Conservation (phyloP, 2,888 invertebrate species). For the Conchocele bisecta region DNA sequence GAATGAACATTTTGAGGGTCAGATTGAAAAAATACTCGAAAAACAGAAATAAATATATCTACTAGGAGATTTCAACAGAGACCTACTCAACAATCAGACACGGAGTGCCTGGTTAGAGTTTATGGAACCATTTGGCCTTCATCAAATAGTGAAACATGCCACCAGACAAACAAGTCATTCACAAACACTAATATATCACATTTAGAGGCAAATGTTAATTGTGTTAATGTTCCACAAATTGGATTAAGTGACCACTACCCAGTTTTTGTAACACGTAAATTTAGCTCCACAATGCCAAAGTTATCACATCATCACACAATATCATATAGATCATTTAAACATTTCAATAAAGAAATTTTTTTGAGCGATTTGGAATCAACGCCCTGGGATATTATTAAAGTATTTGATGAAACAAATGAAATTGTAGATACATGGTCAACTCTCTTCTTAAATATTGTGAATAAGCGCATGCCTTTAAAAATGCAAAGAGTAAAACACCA, state of each 20-base stretch:
- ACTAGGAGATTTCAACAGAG: not conserved
- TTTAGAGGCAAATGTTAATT: not conserved
- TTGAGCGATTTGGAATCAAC: not conserved
- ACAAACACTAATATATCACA: not conserved
- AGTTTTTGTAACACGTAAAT: not conserved
- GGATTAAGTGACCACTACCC: not conserved
- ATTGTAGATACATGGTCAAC: not conserved
- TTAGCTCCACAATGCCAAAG: not conserved
- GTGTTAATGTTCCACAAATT: not conserved
- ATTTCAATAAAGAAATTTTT: not conserved
- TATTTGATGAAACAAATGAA: not conserved
- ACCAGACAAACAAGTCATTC: not conserved
- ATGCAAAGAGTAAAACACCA: not conserved
- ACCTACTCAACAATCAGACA: not conserved
- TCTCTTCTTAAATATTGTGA: not conserved
- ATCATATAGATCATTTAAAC: not conserved
- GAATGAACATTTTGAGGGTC: not conserved
- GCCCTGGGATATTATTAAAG: not conserved
- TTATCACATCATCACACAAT: not conserved
- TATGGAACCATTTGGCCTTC: not conserved
- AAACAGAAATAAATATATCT: not conserved
- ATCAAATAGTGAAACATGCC: not conserved
- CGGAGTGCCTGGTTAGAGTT: not conserved
- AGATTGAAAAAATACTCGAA: not conserved
- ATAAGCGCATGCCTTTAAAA: not conserved